A percentile compares a stretch with the other conserved stretches of the same genome.
phyloP scores from a whole-genome alignment of 1,140 invertebrate species.

The Chironomus striatipennis region DNA sequence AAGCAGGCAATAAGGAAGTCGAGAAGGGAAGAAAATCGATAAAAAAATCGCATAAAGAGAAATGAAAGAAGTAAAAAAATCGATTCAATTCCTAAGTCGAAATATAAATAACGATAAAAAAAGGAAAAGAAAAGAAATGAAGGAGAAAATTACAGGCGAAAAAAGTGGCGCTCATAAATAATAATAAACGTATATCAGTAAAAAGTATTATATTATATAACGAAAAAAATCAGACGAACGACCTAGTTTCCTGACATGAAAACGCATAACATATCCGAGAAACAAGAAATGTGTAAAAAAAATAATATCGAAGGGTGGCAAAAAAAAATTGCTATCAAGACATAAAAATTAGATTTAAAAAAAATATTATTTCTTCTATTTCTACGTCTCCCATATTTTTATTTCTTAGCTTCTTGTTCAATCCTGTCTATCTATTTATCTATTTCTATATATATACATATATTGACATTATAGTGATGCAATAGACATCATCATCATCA shows the following conservation, averaged over 20 bases:
- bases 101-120: conserved; percentile 1
- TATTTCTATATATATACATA: too few species aligned
- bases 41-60: not conserved
- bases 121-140: conserved; percentile 8
- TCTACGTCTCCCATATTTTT: not conserved
- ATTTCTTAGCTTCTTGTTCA: too few species aligned
- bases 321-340: not conserved
- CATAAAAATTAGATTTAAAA: conserved; percentile 20
- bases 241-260: conserved; percentile 17
- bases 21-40: not conserved
- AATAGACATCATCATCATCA: too few species aligned
- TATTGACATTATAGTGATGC: too few species aligned
- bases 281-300: not conserved
- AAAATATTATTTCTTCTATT: not conserved
- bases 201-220: not conserved
- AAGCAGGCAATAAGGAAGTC: not conserved
- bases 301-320: conserved; percentile 5
- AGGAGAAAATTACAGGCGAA: not conserved
- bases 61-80: not conserved
- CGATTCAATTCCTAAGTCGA: conserved; percentile 6
- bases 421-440: too few species aligned
- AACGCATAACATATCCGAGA: not conserved
- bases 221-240: conserved; percentile 11
- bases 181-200: conserved; percentile 20
- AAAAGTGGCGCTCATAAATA: conserved; percentile 13